Conservation (phyloP, 2,797 vertebrate species). For the Poecilia picta region DNA sequence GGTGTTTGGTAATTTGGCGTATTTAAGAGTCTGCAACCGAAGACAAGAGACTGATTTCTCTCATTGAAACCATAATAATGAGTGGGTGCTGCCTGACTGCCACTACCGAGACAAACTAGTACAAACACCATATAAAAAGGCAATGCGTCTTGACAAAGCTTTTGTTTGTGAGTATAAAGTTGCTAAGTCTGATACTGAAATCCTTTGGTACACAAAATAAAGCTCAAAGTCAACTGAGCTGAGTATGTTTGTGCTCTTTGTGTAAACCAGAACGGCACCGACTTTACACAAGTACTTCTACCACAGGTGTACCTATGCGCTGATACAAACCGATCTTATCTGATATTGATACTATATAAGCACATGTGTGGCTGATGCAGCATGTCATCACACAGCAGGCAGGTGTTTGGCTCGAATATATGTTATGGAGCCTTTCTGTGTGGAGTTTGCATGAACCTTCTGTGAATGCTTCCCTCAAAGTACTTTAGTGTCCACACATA, state of each 20-base stretch:
- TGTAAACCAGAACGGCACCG: constrained; percentile 34
- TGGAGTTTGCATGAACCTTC: not conserved
- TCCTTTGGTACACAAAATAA: constrained; percentile 50
- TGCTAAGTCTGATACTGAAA: constrained; percentile 29
- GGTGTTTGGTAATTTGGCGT: constrained; percentile 32
- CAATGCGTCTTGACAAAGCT: constrained; percentile 20
- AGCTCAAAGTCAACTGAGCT: constrained; percentile 55
- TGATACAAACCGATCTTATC: no score
- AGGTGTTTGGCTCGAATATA: not conserved
- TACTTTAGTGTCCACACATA: not conserved
- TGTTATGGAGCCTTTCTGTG: not conserved
- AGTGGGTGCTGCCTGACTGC: constrained; percentile 10
- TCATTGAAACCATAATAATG: constrained; percentile 31
- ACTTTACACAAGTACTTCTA: not conserved
- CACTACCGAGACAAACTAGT: constrained; percentile 20
- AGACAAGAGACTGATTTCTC: constrained; percentile 28
- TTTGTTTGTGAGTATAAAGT: constrained; percentile 13
- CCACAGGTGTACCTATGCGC: not conserved
- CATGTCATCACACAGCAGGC: not conserved
- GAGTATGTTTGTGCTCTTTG: constrained; percentile 19
- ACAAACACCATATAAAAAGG: not conserved
- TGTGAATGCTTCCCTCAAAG: not conserved
- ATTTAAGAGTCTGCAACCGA: constrained; percentile 31
- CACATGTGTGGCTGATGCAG: not conserved
- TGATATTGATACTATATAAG: not conserved